These are phyloP conservation scores for Fregetta grallaria DNA, from an alignment of 2,113 vertebrate species.

Conservation along the genomic window DNA sequence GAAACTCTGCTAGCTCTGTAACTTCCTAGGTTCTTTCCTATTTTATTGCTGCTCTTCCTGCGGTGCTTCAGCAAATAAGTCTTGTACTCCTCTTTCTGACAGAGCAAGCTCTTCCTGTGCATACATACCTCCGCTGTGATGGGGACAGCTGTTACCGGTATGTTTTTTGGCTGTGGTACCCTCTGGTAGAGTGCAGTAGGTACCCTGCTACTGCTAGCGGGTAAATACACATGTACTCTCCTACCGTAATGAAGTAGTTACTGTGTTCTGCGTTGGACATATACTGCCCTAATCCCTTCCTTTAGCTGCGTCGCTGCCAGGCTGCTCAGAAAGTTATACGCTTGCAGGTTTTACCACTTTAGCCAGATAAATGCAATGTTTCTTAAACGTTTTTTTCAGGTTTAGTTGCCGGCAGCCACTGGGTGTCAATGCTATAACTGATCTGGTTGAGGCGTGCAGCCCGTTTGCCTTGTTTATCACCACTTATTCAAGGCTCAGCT, in stretches of 20 bases:
- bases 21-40: not conserved
- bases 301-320: not conserved
- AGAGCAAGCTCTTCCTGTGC: not conserved
- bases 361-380: not conserved
- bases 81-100: not conserved
- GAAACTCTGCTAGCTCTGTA: not conserved
- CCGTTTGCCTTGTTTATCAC: not conserved
- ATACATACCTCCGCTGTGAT: not conserved
- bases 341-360: not conserved
- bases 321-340: not conserved
- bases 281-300: not conserved
- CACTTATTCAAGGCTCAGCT: accelerated
- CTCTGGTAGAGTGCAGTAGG: not conserved
- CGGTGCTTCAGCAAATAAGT: not conserved
- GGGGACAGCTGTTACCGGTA: not conserved
- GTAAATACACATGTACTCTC: not conserved
- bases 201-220: not conserved
- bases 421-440: not conserved
- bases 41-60: conserved; percentile 15
- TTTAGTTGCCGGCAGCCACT: not conserved
- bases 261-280: not conserved
- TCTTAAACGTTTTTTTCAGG: not conserved
- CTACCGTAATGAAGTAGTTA: not conserved
- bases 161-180: not conserved
- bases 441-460: not conserved